Conservation (phyloP, 2,888 invertebrate genomes). For the Vannuccia rotundouncinata region DNA sequence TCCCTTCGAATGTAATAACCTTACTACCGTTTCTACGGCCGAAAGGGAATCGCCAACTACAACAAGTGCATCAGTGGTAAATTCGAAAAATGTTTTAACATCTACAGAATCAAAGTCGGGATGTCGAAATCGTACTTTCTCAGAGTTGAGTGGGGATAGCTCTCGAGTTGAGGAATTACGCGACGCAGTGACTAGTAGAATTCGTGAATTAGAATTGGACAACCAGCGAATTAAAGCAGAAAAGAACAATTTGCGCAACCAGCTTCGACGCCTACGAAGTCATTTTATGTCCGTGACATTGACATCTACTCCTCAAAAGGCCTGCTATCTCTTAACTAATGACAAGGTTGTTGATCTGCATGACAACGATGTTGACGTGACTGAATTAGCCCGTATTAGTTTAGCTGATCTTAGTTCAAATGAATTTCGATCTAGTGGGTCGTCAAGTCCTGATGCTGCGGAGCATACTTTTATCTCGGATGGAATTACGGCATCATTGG, state of each 20-base stretch:
- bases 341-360: neutral
- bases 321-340: neutral
- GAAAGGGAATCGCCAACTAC: neutral
- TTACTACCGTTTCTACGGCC: neutral
- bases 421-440: conserved; percentile 2
- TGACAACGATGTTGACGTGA: neutral
- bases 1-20: neutral
- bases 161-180: neutral
- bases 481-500: neutral
- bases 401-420: neutral
- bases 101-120: neutral
- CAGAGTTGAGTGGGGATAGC: neutral
- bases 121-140: neutral
- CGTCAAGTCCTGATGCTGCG: neutral
- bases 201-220: conserved; percentile 17
- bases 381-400: neutral
- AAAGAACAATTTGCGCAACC: conserved; percentile 1
- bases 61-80: neutral
- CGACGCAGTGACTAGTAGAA: neutral
- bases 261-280: neutral
- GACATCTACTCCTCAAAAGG: neutral
- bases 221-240: conserved; percentile 33
- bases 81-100: neutral
- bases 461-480: neutral
- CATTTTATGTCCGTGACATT: neutral